Percentiles rank a stretch among this genome's conserved stretches.
Evolutionary conservation across 2,113 vertebrate genomes (phyloP).

Genomic region (Dunckerocampus dactyliophorus): DNA sequence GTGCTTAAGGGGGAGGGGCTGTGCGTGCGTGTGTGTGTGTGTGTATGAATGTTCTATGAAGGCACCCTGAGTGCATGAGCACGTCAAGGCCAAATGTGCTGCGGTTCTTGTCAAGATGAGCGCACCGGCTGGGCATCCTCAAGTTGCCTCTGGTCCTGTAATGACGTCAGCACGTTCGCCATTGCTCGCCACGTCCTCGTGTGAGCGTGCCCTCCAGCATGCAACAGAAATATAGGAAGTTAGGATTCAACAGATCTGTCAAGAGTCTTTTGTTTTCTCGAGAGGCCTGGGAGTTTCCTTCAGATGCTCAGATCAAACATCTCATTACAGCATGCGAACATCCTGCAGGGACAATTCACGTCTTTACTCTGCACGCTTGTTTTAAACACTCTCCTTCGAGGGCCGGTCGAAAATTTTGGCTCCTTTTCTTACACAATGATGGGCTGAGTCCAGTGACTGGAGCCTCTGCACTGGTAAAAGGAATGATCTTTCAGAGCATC

Average conservation of each 20-base stretch:
- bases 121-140: conserved; percentile 49
- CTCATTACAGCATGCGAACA: conserved; percentile 12
- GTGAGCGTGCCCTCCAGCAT: background rate
- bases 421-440: conserved; percentile 50
- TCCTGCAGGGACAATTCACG: conserved; percentile 22
- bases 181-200: background rate
- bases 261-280: background rate
- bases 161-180: background rate
- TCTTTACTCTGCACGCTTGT: conserved; percentile 48
- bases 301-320: no score
- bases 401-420: conserved; percentile 54
- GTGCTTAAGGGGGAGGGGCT: background rate
- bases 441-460: conserved; percentile 42
- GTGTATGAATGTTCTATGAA: conserved; percentile 8
- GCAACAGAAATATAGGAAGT: background rate
- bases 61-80: conserved; percentile 12
- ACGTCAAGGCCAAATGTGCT: conserved; percentile 8
- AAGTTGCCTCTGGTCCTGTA: conserved; percentile 18
- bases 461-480: conserved; percentile 35
- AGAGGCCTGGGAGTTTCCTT: background rate
- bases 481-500: conserved; percentile 45
- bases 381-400: conserved; percentile 52
- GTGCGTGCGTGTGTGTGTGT: conserved; percentile 23
- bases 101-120: conserved; percentile 24
- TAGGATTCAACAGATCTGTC: background rate